These are phyloP conservation scores for Rhabdomys dilectus DNA, from an alignment of 2,113 vertebrate genomes.

Conservation along the genomic window DNA sequence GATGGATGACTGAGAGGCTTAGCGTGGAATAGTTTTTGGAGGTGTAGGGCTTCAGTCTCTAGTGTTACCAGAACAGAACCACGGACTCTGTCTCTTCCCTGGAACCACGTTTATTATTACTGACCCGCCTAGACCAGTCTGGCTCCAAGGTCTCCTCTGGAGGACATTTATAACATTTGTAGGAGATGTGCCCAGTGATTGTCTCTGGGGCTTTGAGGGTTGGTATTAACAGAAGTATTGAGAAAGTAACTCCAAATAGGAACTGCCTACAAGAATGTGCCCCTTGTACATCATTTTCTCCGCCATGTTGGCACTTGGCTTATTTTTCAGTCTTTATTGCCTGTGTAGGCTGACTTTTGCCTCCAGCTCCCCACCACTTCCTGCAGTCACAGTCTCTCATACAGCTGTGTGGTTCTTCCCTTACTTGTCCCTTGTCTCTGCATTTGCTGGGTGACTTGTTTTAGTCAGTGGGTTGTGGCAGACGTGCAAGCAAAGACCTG, in stretches of 20 bases:
- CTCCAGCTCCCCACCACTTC: background rate
- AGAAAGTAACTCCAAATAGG: background rate
- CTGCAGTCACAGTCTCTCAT: background rate
- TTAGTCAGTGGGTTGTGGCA: background rate
- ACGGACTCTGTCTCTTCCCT: background rate
- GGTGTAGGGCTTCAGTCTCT: background rate
- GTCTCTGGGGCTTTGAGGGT: background rate
- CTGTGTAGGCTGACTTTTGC: background rate
- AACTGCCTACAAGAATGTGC: background rate
- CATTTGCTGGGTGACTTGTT: background rate
- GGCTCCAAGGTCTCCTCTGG: background rate
- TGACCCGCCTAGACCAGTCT: background rate
- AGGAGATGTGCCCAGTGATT: background rate
- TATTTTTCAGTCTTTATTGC: background rate
- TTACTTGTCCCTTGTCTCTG: background rate
- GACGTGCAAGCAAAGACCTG: background rate
- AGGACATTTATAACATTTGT: background rate
- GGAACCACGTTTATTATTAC: background rate
- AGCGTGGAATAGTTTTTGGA: background rate
- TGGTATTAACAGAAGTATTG: background rate
- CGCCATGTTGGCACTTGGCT: background rate
- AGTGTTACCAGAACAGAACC: background rate
- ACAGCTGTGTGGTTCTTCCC: background rate
- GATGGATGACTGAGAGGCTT: background rate
- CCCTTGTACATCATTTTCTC: slow-evolving; percentile 3